phyloP scores from a whole-genome alignment of 2,888 invertebrate genomes.

The Euproctis similis region DNA sequence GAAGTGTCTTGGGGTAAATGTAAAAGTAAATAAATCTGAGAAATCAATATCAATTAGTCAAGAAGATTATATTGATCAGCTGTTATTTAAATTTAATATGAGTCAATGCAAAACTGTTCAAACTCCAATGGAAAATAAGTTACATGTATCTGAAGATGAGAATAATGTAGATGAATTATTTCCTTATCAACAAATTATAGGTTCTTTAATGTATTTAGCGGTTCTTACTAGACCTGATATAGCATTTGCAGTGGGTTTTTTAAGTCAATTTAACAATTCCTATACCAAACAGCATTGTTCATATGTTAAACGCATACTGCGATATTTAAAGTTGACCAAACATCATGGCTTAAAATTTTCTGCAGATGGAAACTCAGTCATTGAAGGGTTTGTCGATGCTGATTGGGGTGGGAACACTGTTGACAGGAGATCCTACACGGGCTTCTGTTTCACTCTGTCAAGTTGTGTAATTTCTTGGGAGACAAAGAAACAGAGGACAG shows the following conservation, averaged over 20 bases:
- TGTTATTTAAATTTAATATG: constrained; percentile 2
- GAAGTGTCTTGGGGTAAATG: background rate
- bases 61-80: constrained; percentile 2
- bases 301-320: background rate
- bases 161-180: constrained; percentile 1
- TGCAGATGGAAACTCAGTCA: constrained; percentile 4
- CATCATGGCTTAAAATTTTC: background rate
- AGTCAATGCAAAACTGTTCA: constrained; percentile 2
- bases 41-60: constrained; percentile 1
- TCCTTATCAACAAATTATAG: constrained; percentile 3
- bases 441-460: too few relatives aligned
- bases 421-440: background rate
- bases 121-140: constrained; percentile 3
- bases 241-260: constrained; percentile 6
- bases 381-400: background rate
- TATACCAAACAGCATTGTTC: constrained; percentile 9
- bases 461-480: background rate
- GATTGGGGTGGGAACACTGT: background rate
- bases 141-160: constrained; percentile 1
- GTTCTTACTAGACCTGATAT: constrained; percentile 9
- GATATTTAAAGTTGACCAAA: background rate
- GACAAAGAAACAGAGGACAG: background rate
- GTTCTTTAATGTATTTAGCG: constrained; percentile 1
- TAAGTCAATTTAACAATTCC: constrained; percentile 11
- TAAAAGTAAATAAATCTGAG: constrained; percentile 1